A percentile compares a stretch with the other conserved stretches of the same genome.
Conservation (phyloP, 1,140 invertebrate species). For the Trichogramma pretiosum region DNA sequence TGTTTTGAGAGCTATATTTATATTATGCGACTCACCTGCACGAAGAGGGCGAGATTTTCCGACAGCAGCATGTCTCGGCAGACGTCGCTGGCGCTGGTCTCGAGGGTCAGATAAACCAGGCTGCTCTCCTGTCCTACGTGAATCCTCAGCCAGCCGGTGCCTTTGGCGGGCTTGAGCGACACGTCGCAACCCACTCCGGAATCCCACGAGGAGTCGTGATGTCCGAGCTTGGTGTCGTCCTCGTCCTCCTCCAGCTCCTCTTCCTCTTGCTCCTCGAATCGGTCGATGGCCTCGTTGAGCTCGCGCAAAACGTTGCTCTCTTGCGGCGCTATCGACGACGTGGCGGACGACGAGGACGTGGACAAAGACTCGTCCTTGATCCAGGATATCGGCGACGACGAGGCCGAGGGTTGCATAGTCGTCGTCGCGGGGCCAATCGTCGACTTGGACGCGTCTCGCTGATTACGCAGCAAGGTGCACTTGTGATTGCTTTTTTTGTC, state of each 20-base stretch:
- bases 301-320: slow-evolving; percentile 29
- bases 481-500: neutral
- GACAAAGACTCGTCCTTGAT: no score
- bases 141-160: slow-evolving; percentile 51
- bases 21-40: slow-evolving; percentile 49
- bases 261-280: slow-evolving; percentile 25
- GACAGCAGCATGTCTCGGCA: slow-evolving; percentile 51
- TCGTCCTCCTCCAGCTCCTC: slow-evolving; percentile 11
- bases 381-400: neutral
- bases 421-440: neutral
- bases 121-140: slow-evolving; percentile 52
- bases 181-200: slow-evolving; percentile 39
- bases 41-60: slow-evolving; percentile 52
- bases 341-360: neutral
- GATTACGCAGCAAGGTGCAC: neutral
- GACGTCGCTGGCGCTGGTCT: slow-evolving; percentile 52
- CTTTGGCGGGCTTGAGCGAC: slow-evolving; percentile 41
- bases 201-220: slow-evolving; percentile 40
- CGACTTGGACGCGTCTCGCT: no score
- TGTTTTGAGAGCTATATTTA: no score
- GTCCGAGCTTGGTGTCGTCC: slow-evolving; percentile 20
- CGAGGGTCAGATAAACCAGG: slow-evolving; percentile 52
- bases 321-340: neutral
- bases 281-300: slow-evolving; percentile 37
- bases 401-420: neutral